phyloP scores from a whole-genome alignment of 2,888 invertebrate species.

The Encarsia formosa region DNA sequence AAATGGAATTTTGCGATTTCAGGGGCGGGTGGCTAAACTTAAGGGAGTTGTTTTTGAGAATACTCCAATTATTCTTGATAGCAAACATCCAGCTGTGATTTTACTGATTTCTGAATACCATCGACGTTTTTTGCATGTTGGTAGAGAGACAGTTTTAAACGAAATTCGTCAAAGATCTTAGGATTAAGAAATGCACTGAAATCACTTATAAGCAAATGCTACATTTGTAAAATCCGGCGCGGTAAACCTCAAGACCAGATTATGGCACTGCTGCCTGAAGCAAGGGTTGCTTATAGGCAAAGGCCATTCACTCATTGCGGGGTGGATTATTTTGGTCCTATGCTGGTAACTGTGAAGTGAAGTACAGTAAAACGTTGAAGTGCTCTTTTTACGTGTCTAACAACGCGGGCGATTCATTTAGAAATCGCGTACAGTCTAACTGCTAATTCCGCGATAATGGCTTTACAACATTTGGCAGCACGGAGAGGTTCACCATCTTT shows the following conservation, averaged over 20 bases:
- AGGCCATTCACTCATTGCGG: constrained; percentile 9
- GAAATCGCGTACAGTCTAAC: background rate
- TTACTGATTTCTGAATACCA: constrained; percentile 14
- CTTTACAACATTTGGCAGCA: background rate
- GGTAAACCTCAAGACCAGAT: background rate
- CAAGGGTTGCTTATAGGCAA: background rate
- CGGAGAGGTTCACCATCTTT: background rate
- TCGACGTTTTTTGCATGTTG: constrained; percentile 5
- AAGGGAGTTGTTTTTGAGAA: background rate
- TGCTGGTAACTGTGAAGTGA: background rate
- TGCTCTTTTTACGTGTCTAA: background rate
- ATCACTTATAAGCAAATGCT: background rate
- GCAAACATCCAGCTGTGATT: background rate
- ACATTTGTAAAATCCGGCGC: background rate
- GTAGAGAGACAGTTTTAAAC: constrained; percentile 18
- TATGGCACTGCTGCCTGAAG: background rate
- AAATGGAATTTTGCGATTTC: constrained; percentile 5
- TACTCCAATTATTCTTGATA: constrained; percentile 18
- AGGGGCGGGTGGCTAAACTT: constrained; percentile 1
- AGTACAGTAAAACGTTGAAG: background rate
- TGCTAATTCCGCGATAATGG: background rate
- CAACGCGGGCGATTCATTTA: background rate
- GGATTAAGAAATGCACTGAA: background rate
- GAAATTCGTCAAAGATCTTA: constrained; percentile 19
- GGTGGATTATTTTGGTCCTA: constrained; percentile 8